Evolutionary conservation across 2,797 vertebrate species (phyloP).

Genomic region (Oryzias dopingdopingensis): DNA sequence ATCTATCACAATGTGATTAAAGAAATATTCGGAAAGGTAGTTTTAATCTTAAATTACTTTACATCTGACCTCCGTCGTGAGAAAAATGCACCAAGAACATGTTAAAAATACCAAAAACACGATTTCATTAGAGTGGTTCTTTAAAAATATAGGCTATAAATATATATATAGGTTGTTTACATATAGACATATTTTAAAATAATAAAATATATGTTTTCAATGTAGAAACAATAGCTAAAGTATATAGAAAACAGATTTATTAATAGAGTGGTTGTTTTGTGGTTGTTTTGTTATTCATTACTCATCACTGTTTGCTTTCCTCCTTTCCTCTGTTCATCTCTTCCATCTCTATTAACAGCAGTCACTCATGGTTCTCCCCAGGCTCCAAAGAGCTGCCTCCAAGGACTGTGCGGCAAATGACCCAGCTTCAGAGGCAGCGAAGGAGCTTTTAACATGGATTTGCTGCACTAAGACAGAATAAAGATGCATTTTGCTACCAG

Average conservation of each 20-base stretch:
- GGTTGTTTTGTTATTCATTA: conserved; percentile 4
- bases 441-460: conserved; percentile 48
- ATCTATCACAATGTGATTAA: no score
- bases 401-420: conserved; percentile 42
- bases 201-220: no score
- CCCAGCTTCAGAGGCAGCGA: conserved; percentile 36
- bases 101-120: no score
- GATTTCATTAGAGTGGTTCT: no score
- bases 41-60: no score
- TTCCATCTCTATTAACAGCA: conserved; percentile 41
- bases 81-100: no score
- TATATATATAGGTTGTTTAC: no score
- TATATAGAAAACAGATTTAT: background rate
- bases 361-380: conserved; percentile 37
- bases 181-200: no score
- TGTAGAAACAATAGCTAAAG: background rate
- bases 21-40: no score
- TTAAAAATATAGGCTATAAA: no score
- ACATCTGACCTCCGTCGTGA: no score
- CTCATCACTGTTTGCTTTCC: conserved; percentile 7
- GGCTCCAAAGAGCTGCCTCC: conserved; percentile 55
- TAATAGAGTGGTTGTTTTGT: background rate
- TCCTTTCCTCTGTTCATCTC: conserved; percentile 6
- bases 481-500: conserved; percentile 31
- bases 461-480: conserved; percentile 26